Base-by-base conservation (phyloP, 1,140 invertebrate species). In the Ruditapes philippinarum region DNA sequence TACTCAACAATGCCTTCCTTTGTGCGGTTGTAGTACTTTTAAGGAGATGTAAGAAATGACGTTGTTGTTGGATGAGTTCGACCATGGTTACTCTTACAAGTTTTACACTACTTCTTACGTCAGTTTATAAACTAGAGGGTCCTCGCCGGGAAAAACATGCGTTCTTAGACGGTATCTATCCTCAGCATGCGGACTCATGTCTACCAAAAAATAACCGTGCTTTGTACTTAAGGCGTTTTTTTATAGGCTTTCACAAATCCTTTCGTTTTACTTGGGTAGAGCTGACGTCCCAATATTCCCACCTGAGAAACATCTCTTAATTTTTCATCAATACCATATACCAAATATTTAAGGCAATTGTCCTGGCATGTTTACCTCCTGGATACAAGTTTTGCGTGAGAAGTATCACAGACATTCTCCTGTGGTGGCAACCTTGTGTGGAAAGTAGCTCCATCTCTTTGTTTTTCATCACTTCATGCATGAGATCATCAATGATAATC, bases 271-370 rank as follows among this genome's bases (percentile, higher is more conserved):
- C 74, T 22, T 45, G 28, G 74, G 74, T 17, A 51, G 22, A 51
- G 49, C 49, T 51, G 49, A 12, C 49, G 9, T 12, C 11, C 84
- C 76, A 88, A 45, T 28, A 51, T 62, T 1, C 38, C 33, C 22
- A 90, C 40, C 36, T 86, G 89, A 31, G 82, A 90, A 17, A 54
- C 74, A 73, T 90, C 82, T 62, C 82, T 80, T 1, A 83, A 36
- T 88, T 84, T 78, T 82, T 74, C 38, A 74, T 9, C 1, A 74
- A 38, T 14, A 45, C 5, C 42, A 45, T 45, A 45, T 40, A 74
- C 70, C 70, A 74, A 11, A 38, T 74, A 49, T 74, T 74, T 38
- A 74, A 42, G 42, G 70, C 70, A 14, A 74, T 74, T 2, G 70
- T 74, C 42, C 70, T 38, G 42, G 36, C 28, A 38, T 42, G 28